Evolutionary conservation across 2,888 invertebrate genomes (phyloP), one percentile per base, ranked within the genome.

Genomic region (Xylota sylvarum): DNA sequence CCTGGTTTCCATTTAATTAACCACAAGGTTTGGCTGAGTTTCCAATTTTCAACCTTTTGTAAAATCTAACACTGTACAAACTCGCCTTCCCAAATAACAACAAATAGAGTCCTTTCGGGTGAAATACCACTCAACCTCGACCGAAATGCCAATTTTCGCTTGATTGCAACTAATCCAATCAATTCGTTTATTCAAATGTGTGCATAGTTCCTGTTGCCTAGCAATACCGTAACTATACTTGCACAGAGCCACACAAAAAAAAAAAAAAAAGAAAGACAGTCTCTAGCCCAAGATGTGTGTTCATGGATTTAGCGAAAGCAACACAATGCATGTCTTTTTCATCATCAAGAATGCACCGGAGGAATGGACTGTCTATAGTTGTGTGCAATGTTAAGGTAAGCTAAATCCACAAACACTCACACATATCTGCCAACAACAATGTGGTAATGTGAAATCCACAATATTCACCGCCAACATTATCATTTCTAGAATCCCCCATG

Each of bases 121-220:
- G 12, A 10, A 46, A 27, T 23, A n/a, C 23, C 6, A n/a, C n/a
- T 37, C 10, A 67, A 37, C 10, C 30, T 40, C 64, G 10, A n/a
- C 14, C 50, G n/a, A 43, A 67, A 67, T 56, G 40, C 27, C 52
- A 52, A 62, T 52, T 43, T 27, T 17, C 48, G 46, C 55, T 56
- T 55, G 70, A 64, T 52, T 70, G 65, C 64, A 65, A 40, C 56
- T 60, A 52, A 73, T 80, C 65, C 58, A 80, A 73, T 80, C 80
- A 80, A 73, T 50, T 73, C 35, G 55, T 30, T 35, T 79, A 37
- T 55, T 32, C 14, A 55, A 56, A 35, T 60, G 48, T 56, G 12
- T 46, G 23, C 35, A 32, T 37, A 50, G 56, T 17, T 12, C 1
- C 19, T 12, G 40, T 17, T 58, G 23, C 27, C 37, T 60, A 46